Evolutionary conservation across 2,797 vertebrate species (phyloP).

Genomic region (Centroberyx gerrardi): DNA sequence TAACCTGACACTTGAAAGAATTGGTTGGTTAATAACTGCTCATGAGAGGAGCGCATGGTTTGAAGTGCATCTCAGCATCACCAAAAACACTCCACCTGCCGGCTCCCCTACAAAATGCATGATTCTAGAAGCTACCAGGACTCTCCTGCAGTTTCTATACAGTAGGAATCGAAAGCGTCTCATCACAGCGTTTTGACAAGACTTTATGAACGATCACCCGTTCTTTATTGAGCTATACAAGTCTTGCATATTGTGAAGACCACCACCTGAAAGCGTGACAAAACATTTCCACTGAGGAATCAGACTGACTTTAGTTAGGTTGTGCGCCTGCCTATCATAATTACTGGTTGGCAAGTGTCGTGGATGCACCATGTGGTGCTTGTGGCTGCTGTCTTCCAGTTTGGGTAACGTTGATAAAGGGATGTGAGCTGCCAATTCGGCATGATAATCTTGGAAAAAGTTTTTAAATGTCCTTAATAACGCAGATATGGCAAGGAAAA

Average conservation of each 20-base stretch:
- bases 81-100: conserved; percentile 75
- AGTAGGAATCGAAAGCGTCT: conserved; percentile 40
- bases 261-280: neutral
- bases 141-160: conserved; percentile 54
- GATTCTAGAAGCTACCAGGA: conserved; percentile 90
- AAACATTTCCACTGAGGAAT: neutral
- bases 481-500: rapidly evolving
- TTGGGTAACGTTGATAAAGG: neutral
- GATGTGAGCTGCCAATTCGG: neutral
- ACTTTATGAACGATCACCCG: neutral
- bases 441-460: conserved; percentile 9
- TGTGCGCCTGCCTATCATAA: conserved; percentile 9
- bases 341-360: conserved; percentile 26
- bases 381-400: conserved; percentile 23
- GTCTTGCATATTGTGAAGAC: neutral
- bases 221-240: neutral
- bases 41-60: conserved; percentile 31
- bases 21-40: neutral
- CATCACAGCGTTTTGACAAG: neutral
- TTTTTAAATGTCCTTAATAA: neutral
- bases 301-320: neutral
- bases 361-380: conserved; percentile 9
- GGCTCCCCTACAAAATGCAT: conserved; percentile 51
- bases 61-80: conserved; percentile 13
- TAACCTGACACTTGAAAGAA: no score